Evolutionary conservation across 2,888 invertebrate genomes (phyloP).

Genomic region (Chalcis sispes): DNA sequence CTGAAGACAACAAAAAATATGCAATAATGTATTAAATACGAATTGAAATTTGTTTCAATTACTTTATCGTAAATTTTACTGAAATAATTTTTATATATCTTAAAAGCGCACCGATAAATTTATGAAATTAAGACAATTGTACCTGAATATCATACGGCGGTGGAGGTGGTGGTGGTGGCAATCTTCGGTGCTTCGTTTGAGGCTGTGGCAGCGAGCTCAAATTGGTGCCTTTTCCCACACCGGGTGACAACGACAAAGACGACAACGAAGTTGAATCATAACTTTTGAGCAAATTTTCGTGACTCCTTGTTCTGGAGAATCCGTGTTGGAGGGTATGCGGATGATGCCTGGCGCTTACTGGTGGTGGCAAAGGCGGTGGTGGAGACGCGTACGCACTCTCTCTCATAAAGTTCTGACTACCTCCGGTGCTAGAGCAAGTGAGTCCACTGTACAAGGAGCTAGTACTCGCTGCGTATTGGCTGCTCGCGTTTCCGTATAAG

Average conservation of each 20-base stretch:
- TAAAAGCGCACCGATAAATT: too few species aligned
- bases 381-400: conserved; percentile 44
- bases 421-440: conserved; percentile 75
- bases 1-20: conserved; percentile 64
- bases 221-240: conserved; percentile 57
- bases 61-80: conserved; percentile 34
- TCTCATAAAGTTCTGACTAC: conserved; percentile 72
- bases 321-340: conserved; percentile 64
- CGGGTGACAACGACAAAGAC: conserved; percentile 72
- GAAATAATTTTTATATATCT: background rate
- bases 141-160: conserved; percentile 77
- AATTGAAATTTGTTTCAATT: too few species aligned
- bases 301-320: conserved; percentile 83
- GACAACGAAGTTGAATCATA: conserved; percentile 75
- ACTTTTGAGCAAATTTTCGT: conserved; percentile 88
- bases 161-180: conserved; percentile 80
- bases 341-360: conserved; percentile 27
- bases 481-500: conserved; percentile 69
- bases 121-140: background rate
- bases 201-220: conserved; percentile 70
- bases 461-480: conserved; percentile 75
- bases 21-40: conserved; percentile 1
- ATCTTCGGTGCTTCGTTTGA: conserved; percentile 77
- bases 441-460: conserved; percentile 76
- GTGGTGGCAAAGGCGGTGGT: conserved; percentile 43